Conservation (phyloP, 2,113 vertebrate species). For the Chionomys nivalis region DNA sequence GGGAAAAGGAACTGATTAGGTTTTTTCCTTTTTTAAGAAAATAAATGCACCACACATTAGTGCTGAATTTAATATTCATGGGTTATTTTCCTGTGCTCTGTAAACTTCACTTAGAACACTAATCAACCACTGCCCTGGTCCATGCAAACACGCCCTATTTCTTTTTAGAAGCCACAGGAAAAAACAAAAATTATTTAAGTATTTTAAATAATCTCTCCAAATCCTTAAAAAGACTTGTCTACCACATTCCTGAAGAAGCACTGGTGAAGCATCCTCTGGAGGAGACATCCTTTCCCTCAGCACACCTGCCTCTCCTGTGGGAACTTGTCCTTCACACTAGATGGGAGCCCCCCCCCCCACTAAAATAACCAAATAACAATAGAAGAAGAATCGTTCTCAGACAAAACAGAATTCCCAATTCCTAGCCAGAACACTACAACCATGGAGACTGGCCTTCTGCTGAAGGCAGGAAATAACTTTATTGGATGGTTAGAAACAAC, state of each 20-base stretch:
- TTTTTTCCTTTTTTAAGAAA: neutral
- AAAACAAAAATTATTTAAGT: conserved; percentile 63
- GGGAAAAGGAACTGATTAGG: conserved; percentile 20
- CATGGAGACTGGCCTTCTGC: neutral
- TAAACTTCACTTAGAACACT: conserved; percentile 34
- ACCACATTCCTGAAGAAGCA: neutral
- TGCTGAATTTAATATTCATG: conserved; percentile 67
- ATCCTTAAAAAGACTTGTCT: neutral
- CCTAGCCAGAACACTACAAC: conserved; percentile 3
- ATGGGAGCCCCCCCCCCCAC: neutral
- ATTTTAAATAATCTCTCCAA: conserved; percentile 59
- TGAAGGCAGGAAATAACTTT: conserved; percentile 48
- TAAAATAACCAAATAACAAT: neutral
- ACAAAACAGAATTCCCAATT: neutral
- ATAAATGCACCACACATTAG: conserved; percentile 65
- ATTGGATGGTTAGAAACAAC: conserved; percentile 50
- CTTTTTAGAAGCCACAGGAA: conserved; percentile 38
- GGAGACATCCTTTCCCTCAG: neutral
- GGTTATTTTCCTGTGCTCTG: conserved; percentile 58
- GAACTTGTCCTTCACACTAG: neutral
- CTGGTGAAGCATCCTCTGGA: neutral
- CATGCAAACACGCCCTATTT: conserved; percentile 50
- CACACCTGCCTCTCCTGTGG: conserved; percentile 4
- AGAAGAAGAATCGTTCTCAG: conserved; percentile 2
- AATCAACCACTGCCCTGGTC: conserved; percentile 61